Conservation (phyloP, 2,888 invertebrate species). For the Polydesmus complanatus region DNA sequence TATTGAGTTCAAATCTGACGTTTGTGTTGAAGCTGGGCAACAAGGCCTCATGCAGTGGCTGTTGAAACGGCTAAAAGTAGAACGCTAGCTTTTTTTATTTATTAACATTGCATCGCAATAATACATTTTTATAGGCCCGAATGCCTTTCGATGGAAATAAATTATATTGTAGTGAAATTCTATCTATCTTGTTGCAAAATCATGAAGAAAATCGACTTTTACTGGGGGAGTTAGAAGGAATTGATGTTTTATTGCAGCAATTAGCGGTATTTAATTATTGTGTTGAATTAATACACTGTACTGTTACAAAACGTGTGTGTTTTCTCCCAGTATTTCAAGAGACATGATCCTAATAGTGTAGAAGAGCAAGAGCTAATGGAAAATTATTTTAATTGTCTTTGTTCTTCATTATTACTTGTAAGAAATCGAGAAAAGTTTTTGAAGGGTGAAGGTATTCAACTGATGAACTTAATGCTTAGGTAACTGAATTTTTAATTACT, state of each 20-base stretch:
- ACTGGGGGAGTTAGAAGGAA: constrained; percentile 86
- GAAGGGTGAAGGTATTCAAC: constrained; percentile 89
- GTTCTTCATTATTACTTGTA: constrained; percentile 78
- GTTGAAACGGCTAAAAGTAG: constrained; percentile 63
- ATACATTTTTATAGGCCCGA: constrained; percentile 42
- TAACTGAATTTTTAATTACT: constrained; percentile 26
- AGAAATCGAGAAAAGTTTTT: constrained; percentile 84
- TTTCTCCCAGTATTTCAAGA: constrained; percentile 62
- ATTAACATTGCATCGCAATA: neutral
- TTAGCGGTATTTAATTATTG: constrained; percentile 48
- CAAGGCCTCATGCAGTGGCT: constrained; percentile 88
- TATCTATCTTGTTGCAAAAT: constrained; percentile 87
- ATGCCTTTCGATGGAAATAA: constrained; percentile 88
- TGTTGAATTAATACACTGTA: neutral
- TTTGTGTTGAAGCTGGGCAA: constrained; percentile 70
- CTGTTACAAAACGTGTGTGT: constrained; percentile 5
- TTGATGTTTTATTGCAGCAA: constrained; percentile 89
- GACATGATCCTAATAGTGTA: constrained; percentile 75
- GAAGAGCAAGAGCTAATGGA: constrained; percentile 99
- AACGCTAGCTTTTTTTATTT: neutral
- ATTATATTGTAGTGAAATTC: constrained; percentile 85
- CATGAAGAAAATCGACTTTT: constrained; percentile 64
- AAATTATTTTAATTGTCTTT: constrained; percentile 89
- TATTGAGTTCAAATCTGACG: constrained; percentile 72
- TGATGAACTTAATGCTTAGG: constrained; percentile 98